phyloP scores from a whole-genome alignment of 2,113 vertebrate genomes.

The Spilogale gracilis region DNA sequence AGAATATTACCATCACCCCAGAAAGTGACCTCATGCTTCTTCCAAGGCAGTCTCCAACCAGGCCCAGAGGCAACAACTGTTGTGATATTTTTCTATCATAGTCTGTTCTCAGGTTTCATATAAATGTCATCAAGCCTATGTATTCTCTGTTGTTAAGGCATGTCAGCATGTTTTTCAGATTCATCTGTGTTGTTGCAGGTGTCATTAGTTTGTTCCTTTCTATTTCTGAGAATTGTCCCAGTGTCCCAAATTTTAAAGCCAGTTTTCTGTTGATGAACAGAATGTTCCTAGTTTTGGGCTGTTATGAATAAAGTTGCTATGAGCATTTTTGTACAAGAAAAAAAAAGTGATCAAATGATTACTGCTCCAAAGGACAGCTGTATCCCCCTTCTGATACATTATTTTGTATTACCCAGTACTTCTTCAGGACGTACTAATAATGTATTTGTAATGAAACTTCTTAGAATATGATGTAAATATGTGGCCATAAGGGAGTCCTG shows the following conservation, averaged over 20 bases:
- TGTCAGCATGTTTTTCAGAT: not conserved
- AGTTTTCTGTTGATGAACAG: not conserved
- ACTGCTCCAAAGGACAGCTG: not conserved
- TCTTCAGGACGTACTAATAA: not conserved
- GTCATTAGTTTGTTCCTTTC: not conserved
- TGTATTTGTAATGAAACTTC: not conserved
- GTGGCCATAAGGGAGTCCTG: not conserved
- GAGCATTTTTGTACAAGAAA: not conserved
- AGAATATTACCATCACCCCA: not conserved
- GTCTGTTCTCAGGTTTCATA: not conserved
- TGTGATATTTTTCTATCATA: not conserved
- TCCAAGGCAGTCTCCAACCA: not conserved
- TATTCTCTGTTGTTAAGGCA: not conserved
- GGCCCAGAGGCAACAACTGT: not conserved
- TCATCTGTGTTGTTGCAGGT: not conserved
- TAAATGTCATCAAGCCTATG: not conserved
- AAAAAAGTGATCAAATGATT: not conserved
- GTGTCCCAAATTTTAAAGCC: not conserved
- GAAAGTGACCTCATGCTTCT: not conserved
- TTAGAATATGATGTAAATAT: not conserved
- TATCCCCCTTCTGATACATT: not conserved
- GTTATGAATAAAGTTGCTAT: not conserved
- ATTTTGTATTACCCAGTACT: not conserved
- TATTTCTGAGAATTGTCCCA: not conserved
- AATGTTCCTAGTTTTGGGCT: not conserved